These are phyloP conservation scores for Palythoa grandis DNA, from an alignment of 92 coral and sea anemone species.

Conservation along the genomic window DNA sequence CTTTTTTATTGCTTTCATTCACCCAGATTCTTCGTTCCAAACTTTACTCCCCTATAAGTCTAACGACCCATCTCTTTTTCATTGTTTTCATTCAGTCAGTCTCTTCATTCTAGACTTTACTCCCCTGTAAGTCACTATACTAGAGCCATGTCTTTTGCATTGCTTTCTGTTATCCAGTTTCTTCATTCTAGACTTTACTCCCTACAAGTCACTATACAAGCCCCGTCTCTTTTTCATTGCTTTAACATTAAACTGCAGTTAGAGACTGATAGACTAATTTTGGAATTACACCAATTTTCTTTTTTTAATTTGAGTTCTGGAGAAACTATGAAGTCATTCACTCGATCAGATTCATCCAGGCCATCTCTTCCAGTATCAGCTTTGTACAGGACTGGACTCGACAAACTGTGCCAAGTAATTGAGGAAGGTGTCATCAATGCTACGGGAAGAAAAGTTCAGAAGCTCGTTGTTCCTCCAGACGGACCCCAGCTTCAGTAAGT, in stretches of 20 bases:
- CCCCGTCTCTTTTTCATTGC: too few relatives aligned
- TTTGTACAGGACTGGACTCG: slow-evolving; percentile 77
- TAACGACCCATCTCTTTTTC: background rate
- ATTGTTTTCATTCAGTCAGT: background rate
- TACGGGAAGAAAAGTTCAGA: slow-evolving; percentile 79
- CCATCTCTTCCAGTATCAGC: slow-evolving; percentile 65
- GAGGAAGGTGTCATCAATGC: slow-evolving; percentile 78
- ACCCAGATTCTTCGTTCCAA: background rate
- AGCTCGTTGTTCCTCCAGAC: slow-evolving; percentile 82
- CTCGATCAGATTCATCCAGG: slow-evolving; percentile 7
- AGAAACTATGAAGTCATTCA: slow-evolving; percentile 16
- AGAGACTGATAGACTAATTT: background rate
- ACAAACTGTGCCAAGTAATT: slow-evolving; percentile 62
- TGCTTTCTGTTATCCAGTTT: too few relatives aligned
- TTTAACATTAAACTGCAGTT: background rate
- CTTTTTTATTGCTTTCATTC: background rate
- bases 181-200: too few relatives aligned
- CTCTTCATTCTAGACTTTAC: background rate
- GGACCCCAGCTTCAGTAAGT: slow-evolving; percentile 94
- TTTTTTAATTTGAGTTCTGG: slow-evolving; percentile 17
- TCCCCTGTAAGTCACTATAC: too few relatives aligned
- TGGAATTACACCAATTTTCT: background rate
- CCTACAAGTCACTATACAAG: too few relatives aligned
- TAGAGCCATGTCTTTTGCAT: too few relatives aligned
- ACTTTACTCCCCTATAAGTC: too few relatives aligned